These are phyloP conservation scores for Chrysolina haemoptera DNA, from an alignment of 2,888 invertebrate species.

Conservation along the genomic window DNA sequence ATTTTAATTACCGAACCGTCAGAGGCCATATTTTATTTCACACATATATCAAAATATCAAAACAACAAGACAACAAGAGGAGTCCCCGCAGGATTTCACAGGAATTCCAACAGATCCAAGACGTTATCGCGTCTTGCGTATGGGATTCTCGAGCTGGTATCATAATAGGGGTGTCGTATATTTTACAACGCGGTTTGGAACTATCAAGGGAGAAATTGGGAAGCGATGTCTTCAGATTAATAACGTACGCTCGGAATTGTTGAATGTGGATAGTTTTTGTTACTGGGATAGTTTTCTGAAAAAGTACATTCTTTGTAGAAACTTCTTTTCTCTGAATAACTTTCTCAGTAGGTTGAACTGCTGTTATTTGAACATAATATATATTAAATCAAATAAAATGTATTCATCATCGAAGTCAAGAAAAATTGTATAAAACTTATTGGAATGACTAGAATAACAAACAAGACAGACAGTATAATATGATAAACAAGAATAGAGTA, in stretches of 20 bases:
- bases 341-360: too few relatives aligned
- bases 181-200: conserved; percentile 49
- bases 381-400: too few relatives aligned
- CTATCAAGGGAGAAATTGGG: conserved; percentile 33
- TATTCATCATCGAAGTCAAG: too few relatives aligned
- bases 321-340: too few relatives aligned
- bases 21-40: conserved; percentile 51
- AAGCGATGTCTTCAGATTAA: conserved; percentile 18
- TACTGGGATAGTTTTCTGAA: neutral
- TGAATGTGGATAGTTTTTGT: neutral
- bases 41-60: conserved; percentile 58
- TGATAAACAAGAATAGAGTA: too few relatives aligned
- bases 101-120: conserved; percentile 51
- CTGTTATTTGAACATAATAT: too few relatives aligned
- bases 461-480: too few relatives aligned
- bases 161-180: conserved; percentile 56
- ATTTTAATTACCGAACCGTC: conserved; percentile 25
- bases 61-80: conserved; percentile 50
- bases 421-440: too few relatives aligned
- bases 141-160: conserved; percentile 42
- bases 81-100: conserved; percentile 47
- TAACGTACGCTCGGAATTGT: conserved; percentile 2
- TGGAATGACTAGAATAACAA: too few relatives aligned
- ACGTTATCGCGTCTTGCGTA: conserved; percentile 47
- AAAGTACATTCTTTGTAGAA: too few relatives aligned